phyloP scores from a whole-genome alignment of 2,113 vertebrate genomes.

The Bambusicola thoracicus region DNA sequence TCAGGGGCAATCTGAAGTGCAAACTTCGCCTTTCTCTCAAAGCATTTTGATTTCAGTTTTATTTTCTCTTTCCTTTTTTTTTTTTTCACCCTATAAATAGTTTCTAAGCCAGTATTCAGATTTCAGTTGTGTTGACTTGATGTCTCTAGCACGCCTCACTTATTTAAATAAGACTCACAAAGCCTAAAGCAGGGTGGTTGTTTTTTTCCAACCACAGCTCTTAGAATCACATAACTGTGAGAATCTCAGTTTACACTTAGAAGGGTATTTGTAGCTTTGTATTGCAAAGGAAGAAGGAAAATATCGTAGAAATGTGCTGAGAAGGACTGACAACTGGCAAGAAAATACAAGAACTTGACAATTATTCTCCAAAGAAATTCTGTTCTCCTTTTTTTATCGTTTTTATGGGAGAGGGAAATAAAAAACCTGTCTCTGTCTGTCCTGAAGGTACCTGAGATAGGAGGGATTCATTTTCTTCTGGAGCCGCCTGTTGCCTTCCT shows the following conservation, averaged over 20 bases:
- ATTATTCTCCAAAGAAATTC: not conserved
- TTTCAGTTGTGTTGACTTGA: not conserved
- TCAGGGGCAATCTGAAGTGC: not conserved
- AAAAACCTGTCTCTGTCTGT: not conserved
- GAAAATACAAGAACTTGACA: not conserved
- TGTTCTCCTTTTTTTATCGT: not conserved
- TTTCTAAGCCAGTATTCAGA: not conserved
- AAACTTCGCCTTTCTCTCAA: not conserved
- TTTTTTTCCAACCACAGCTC: not conserved
- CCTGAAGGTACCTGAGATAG: not conserved
- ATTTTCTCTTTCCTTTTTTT: not conserved
- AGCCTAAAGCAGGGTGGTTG: not conserved
- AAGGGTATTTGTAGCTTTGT: slow-evolving; percentile 19
- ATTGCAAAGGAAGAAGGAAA: slow-evolving; percentile 39
- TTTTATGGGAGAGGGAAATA: not conserved
- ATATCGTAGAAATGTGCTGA: slow-evolving; percentile 24
- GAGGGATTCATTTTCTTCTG: not conserved
- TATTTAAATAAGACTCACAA: not conserved
- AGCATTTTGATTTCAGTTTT: not conserved
- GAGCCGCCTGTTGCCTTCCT: not conserved
- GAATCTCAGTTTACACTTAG: slow-evolving; percentile 44
- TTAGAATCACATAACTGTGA: not conserved
- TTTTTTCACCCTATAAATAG: not conserved
- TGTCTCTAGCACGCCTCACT: not conserved
- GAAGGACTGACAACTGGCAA: not conserved